Evolutionary conservation across 1,140 invertebrate species (phyloP).

Genomic region (Camponotus floridanus): DNA sequence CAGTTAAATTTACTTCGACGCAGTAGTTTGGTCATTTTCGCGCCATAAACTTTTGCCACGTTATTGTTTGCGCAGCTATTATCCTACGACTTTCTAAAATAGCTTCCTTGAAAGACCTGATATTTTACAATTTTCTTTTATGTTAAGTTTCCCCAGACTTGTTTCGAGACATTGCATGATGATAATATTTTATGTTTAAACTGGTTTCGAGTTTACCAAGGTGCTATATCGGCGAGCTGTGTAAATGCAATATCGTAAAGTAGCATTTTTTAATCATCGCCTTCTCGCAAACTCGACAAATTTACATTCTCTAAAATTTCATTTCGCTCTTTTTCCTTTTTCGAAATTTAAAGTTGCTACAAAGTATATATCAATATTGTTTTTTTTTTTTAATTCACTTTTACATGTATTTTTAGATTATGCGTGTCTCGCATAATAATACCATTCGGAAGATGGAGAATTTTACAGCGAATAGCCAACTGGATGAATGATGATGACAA

Average conservation of each 20-base stretch:
- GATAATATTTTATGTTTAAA: constrained; percentile 47
- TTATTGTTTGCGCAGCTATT: constrained; percentile 55
- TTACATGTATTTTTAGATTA: neutral
- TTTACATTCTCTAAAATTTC: neutral
- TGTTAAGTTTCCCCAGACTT: constrained; percentile 43
- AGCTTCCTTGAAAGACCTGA: constrained; percentile 44
- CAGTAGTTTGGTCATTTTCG: constrained; percentile 52
- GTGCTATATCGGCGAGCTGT: neutral
- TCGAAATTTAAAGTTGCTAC: neutral
- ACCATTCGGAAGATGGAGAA: constrained; percentile 4
- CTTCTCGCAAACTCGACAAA: constrained; percentile 6
- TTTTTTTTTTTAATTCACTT: neutral
- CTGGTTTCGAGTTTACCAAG: constrained; percentile 5
- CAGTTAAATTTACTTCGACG: constrained; percentile 58
- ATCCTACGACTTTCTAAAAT: constrained; percentile 40
- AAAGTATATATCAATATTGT: neutral
- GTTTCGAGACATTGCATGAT: constrained; percentile 29
- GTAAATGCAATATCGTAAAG: constrained; percentile 31
- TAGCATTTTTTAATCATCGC: constrained; percentile 46
- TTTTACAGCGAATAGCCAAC: constrained; percentile 18
- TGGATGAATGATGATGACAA: constrained; percentile 51
- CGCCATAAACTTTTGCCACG: constrained; percentile 42
- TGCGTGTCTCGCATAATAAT: neutral
- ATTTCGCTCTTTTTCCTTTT: neutral
- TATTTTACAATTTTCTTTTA: constrained; percentile 58